Conservation (phyloP, 2,113 vertebrate genomes). For the Steatornis caripensis region DNA sequence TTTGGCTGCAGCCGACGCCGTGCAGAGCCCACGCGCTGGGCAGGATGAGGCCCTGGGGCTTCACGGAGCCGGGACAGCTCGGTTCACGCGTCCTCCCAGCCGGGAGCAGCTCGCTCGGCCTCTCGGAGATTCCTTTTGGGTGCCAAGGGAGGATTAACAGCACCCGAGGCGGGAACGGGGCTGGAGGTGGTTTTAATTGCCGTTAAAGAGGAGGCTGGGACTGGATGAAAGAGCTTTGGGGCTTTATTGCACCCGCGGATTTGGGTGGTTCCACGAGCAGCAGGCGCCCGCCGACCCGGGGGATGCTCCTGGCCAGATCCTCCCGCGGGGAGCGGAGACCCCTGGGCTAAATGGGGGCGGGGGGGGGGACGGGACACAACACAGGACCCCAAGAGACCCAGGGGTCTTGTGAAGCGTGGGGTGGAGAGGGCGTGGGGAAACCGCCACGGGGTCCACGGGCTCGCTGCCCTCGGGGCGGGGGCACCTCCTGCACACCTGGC, state of each 20-base stretch:
- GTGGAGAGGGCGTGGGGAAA: not conserved
- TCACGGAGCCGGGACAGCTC: not conserved
- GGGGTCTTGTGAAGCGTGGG: not conserved
- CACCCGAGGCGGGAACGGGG: not conserved
- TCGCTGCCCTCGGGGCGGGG: not conserved
- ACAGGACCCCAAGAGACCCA: not conserved
- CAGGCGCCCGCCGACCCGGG: not conserved
- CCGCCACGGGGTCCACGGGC: not conserved
- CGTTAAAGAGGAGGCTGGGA: not conserved
- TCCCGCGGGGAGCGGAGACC: not conserved
- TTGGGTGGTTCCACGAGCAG: not conserved
- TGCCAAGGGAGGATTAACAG: not conserved
- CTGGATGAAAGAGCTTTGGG: not conserved
- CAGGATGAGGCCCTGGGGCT: not conserved
- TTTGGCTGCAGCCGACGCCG: accelerated
- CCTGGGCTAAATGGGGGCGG: not conserved
- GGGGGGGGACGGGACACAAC: too few species aligned
- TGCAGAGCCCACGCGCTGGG: too few species aligned
- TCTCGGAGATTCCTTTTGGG: not conserved
- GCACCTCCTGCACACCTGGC: not conserved
- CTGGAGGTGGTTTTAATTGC: not conserved
- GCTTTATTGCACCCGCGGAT: not conserved
- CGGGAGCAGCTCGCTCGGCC: too few species aligned
- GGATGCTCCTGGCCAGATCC: not conserved
- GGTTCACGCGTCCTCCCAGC: not conserved